These are phyloP conservation scores for Sapajus apella DNA, from an alignment of 2,113 vertebrate species.

Conservation along the genomic window DNA sequence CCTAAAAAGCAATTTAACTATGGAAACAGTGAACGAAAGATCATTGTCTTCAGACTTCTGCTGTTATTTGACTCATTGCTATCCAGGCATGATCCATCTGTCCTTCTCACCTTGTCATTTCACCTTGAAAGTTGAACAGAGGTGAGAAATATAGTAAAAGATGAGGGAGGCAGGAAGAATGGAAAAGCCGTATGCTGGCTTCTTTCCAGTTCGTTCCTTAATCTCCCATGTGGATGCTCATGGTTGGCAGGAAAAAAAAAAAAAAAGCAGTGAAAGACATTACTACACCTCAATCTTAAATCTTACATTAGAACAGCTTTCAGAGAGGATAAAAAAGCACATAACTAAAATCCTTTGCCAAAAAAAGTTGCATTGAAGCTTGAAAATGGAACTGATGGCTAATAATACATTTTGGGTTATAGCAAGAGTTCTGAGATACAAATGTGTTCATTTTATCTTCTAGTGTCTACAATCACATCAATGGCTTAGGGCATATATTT, in stretches of 20 bases:
- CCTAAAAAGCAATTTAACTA: background rate
- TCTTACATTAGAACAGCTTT: constrained; percentile 43
- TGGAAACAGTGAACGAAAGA: background rate
- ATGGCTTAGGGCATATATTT: background rate
- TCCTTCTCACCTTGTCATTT: background rate
- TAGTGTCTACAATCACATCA: background rate
- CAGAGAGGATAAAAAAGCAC: background rate
- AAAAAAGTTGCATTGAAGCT: constrained; percentile 16
- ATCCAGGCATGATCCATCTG: background rate
- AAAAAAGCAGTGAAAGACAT: background rate
- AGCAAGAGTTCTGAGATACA: constrained; percentile 5
- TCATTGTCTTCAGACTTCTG: background rate
- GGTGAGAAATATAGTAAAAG: background rate
- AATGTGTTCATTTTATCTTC: background rate
- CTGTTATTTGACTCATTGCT: background rate
- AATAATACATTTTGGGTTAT: background rate
- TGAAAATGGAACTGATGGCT: constrained; percentile 36
- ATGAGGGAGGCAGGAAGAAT: background rate
- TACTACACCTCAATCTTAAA: constrained; percentile 18
- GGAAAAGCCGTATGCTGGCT: background rate
- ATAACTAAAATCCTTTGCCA: constrained; percentile 26
- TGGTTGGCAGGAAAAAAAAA: background rate
- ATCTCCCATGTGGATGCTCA: background rate
- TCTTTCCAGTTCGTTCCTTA: constrained; percentile 25
- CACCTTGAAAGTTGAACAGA: background rate